Conservation (phyloP, 1,140 invertebrate species). For the Heliconius hermathena region DNA sequence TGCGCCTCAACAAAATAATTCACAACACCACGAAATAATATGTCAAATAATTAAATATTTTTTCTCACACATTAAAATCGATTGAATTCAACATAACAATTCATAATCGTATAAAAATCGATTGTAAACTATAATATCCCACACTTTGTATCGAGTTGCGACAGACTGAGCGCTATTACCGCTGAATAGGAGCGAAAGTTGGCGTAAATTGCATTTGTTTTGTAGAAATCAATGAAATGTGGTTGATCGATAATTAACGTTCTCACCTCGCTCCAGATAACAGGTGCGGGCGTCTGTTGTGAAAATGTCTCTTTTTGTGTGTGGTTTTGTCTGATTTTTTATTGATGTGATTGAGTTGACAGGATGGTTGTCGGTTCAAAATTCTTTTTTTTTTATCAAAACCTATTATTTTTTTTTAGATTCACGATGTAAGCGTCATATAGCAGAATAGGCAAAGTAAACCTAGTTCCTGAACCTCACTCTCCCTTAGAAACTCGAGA, state of each 20-base stretch:
- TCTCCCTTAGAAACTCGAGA: too few relatives aligned
- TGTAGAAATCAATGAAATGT: constrained; percentile 43
- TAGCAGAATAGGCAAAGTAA: background rate
- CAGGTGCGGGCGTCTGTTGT: constrained; percentile 37
- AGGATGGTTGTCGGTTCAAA: background rate
- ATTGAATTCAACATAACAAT: background rate
- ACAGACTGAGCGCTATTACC: background rate
- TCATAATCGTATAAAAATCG: background rate
- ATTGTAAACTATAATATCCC: background rate
- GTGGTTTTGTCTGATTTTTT: background rate
- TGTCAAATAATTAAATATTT: background rate
- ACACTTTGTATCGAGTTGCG: background rate
- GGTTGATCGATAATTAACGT: constrained; percentile 60
- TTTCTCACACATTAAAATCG: background rate
- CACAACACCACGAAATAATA: too few relatives aligned
- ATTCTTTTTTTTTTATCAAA: too few relatives aligned
- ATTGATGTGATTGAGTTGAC: background rate
- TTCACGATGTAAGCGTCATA: too few relatives aligned
- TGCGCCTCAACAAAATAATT: too few relatives aligned
- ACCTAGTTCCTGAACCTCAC: too few relatives aligned
- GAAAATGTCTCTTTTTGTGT: background rate
- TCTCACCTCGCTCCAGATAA: constrained; percentile 68
- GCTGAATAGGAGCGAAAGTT: constrained; percentile 7
- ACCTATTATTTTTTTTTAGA: too few relatives aligned
- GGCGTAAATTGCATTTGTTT: constrained; percentile 20